Base-by-base conservation (phyloP, 2,888 invertebrate species). In the Lycia hirtaria region DNA sequence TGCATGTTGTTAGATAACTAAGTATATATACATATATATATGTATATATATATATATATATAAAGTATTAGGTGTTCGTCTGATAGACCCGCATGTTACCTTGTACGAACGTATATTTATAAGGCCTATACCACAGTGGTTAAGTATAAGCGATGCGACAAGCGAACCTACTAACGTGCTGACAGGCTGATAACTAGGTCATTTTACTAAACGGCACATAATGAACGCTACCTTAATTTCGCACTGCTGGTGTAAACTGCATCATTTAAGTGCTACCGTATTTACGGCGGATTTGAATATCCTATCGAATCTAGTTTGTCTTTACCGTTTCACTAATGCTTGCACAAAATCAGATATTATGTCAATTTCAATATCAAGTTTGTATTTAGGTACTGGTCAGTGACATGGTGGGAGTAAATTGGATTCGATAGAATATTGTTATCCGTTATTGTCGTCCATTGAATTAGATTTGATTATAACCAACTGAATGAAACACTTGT, bases 41-140 rank as follows among this genome's bases (percentile, higher is more conserved):
- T n/a, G n/a, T n/a, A n/a, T 26, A 28, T 66, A 70, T 68, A 64
- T 60, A 44, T 56, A 55, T 54, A 68, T n/a, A 65, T 64, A 58
- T 43, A 56, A 62, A 49, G 54, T 66, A 45, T 56, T 70, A 67
- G 66, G 63, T 71, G 62, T 72, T 76, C 62, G 65, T 62, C 65
- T 17, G 53, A 66, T 72, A 67, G 49, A 50, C 60, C 67, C 58
- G 53, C 38, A 54, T 61, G 32, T 45, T 44, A n/a, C 50, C 30
- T 50, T 57, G 45, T 60, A 50, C 48, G 56, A 51, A 55, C 52
- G 44, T 60, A 62, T 56, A 49, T 58, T 44, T 59, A 66, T 63
- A 62, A 65, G 65, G 67, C 67, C 65, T 67, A 65, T 58, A 61
- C 49, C 57, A 60, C 65, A 55, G 37, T 55, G 52, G 56, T 63